Evolutionary conservation across 2,797 vertebrate species (phyloP), one percentile per base, ranked within the genome.

Genomic region (Gambelia wislizenii): DNA sequence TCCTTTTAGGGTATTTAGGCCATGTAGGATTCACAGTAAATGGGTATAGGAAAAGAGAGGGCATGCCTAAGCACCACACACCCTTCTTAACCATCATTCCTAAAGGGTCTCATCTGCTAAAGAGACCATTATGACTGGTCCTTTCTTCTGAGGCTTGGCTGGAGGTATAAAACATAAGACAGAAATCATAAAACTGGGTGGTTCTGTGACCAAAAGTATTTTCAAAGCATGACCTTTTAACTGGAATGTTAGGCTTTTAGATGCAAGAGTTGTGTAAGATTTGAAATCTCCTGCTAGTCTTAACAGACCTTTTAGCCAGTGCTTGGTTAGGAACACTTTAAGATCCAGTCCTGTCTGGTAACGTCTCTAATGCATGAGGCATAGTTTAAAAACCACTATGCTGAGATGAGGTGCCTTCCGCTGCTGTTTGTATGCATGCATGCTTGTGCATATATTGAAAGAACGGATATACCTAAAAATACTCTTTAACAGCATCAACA

Each of bases 391-490:
- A 95, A 88, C 12, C 85, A 90, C 84, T 72, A 9, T 25, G 92
- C 47, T 54, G 91, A 92, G 91, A 91, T 93, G 61, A 95, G 91
- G 82, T 91, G 30, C 83, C 91, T 95, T 94, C 94, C 6, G 20
- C 89, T 90, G 7, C 90, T 87, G 85, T 94, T 93, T 90, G 85
- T 75, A 27, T 56, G 78, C 39, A 70, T 54, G 61, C 87, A 83
- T 70, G 74, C 78, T 54, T 61, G 36, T 78, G 3, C 67, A 83
- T 84, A 85, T 94, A n/a, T 91, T 93, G 88, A 64, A 27, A 84
- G 88, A 96, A 84, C 96, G 96, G 97, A 97, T 97, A 89, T 97
- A 97, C 96, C 94, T 96, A 97, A 96, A 97, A 97, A 95, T 94
- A 94, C 42, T 93, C 92, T 91, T 83, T 86, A 79, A 78, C 86